Percentiles rank a stretch among this genome's conserved stretches.
phyloP scores from a whole-genome alignment of 2,113 vertebrate species.

The Hydrolagus affinis region DNA sequence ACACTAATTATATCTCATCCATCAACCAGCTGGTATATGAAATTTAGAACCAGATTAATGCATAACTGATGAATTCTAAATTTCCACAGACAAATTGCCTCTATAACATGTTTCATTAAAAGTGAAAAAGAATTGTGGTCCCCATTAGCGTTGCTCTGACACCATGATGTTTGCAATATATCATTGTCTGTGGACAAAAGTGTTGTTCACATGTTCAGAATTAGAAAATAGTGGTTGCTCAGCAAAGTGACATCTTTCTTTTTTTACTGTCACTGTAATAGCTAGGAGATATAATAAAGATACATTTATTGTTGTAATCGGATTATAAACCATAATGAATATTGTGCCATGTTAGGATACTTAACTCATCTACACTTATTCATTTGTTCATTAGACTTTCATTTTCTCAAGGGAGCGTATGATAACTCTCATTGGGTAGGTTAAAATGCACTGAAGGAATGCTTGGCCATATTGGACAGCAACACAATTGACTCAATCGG shows the following conservation, averaged over 20 bases:
- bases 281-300: no score
- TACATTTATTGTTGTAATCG: no score
- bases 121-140: background rate
- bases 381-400: background rate
- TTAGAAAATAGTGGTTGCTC: no score
- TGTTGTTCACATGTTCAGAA: no score
- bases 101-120: background rate
- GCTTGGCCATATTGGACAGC: background rate
- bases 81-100: background rate
- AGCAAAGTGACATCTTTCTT: no score
- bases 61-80: background rate
- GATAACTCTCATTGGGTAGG: background rate
- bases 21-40: background rate
- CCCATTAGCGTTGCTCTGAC: background rate
- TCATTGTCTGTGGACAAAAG: background rate
- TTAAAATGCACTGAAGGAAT: background rate
- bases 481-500: background rate
- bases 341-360: no score
- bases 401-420: background rate
- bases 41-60: slow-evolving; percentile 5
- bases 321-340: no score
- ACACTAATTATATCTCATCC: background rate
- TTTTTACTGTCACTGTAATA: no score
- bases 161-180: background rate
- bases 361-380: background rate